Base-by-base conservation (phyloP, 2,797 vertebrate genomes). In the Hemibagrus guttatus region DNA sequence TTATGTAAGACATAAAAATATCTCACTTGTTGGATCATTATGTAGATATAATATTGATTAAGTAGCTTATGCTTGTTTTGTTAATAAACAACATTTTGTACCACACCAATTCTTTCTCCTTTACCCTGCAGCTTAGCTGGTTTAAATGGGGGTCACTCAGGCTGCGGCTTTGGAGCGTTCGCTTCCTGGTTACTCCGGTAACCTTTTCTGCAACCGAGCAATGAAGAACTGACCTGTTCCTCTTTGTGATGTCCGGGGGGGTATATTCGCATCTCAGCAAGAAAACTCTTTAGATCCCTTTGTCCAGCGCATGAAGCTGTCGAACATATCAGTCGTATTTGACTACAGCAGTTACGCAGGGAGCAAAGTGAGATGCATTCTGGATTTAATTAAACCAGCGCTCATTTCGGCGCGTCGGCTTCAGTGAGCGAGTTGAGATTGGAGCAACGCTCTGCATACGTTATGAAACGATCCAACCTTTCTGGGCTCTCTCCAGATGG, bases 401-500 rank as follows among this genome's bases (percentile, higher is more conserved):
- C 61, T 83, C 52, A 28, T 78, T 85, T 84, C 46, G 28, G 54
- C 28, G 49, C 68, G 19, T 61, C 59, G 8, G 58, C 3, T 64
- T 52, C 49, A 16, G 75, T n/a, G 69, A 81, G 69, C 12, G 69
- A 85, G 64, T 28, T 6, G 71, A 76, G 68, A 61, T 52, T 26
- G 56, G 85, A 84, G 78, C 85, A n/a, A 79, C 13, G 42, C 84
- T 87, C 82, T 89, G 88, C 85, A 72, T 90, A 90, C 90, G 86
- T 91, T 83, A 88, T 89, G 83, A 87, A 91, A 89, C 74, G 72
- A 86, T 92, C 85, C 66, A 71, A 78, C 87, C 84, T 83, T 80
- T 87, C 85, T 91, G 90, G 92, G 90, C 66, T 3, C 3, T 9
- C 64, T 92, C 94, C 93, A 92, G 81, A 87, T 90, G 91, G 90